A percentile compares a stretch with the other conserved stretches of the same genome.
Evolutionary conservation across 2,888 invertebrate genomes (phyloP).

Genomic region (Ornithoptera priamus): DNA sequence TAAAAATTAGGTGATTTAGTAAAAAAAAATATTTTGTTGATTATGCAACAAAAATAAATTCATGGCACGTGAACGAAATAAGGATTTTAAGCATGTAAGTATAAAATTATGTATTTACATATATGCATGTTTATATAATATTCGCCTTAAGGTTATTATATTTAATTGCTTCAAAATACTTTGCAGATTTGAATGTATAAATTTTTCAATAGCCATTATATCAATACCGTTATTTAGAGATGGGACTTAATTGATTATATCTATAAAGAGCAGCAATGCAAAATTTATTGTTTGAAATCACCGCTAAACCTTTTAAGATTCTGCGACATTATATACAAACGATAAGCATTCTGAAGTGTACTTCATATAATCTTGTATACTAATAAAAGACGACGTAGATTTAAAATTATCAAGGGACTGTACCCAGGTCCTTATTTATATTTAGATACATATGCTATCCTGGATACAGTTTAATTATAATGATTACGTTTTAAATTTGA

Average conservation of each 20-base stretch:
- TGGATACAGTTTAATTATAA: neutral
- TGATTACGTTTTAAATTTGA: neutral
- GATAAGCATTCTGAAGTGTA: slow-evolving; percentile 17
- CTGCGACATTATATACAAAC: slow-evolving; percentile 1
- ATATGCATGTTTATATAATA: too few relatives aligned
- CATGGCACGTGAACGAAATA: neutral
- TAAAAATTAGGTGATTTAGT: neutral
- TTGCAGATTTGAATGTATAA: too few relatives aligned
- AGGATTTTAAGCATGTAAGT: neutral
- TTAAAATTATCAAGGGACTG: slow-evolving; percentile 15
- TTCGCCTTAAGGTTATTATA: too few relatives aligned
- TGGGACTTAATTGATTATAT: neutral
- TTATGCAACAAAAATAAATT: neutral
- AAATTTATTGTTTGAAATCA: slow-evolving; percentile 3
- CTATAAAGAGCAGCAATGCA: neutral
- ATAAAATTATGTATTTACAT: neutral
- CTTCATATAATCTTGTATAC: slow-evolving; percentile 15
- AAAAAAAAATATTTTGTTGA: neutral
- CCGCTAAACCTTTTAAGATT: slow-evolving; percentile 2
- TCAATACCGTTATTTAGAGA: neutral
- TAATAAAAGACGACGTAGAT: slow-evolving; percentile 5
- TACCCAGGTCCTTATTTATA: neutral
- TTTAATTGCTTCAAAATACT: too few relatives aligned
- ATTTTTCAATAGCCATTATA: too few relatives aligned
- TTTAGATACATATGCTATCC: neutral